These are phyloP conservation scores for Neoseiulus cucumeris DNA, from an alignment of 1,140 invertebrate species.

Conservation along the genomic window DNA sequence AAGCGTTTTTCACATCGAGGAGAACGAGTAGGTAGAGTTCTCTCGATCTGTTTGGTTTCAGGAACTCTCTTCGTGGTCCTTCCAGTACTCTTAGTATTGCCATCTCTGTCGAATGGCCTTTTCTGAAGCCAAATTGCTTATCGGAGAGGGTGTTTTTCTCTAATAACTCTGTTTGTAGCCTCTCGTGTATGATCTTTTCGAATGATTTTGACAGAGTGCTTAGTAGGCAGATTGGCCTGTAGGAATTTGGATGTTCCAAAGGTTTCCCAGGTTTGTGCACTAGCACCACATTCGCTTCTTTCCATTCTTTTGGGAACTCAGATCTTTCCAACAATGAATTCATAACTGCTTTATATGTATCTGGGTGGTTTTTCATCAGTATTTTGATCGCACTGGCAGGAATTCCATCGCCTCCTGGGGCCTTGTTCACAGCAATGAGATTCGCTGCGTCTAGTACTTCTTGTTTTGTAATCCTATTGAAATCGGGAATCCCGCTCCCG, in stretches of 20 bases:
- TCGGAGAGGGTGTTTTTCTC: not conserved
- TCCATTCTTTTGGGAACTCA: constrained; percentile 5
- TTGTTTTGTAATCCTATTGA: too few relatives aligned
- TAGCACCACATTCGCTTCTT: not conserved
- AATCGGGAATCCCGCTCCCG: too few relatives aligned
- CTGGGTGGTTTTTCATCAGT: too few relatives aligned
- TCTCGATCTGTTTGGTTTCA: too few relatives aligned
- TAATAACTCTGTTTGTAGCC: not conserved
- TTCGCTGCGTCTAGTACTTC: too few relatives aligned
- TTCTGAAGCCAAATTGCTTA: constrained; percentile 10
- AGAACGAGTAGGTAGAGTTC: too few relatives aligned
- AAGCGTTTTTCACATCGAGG: too few relatives aligned
- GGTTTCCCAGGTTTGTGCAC: constrained; percentile 10
- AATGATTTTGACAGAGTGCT: not conserved
- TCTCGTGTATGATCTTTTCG: not conserved
- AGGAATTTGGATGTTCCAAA: not conserved
- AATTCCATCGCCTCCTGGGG: too few relatives aligned
- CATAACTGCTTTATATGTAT: not conserved
- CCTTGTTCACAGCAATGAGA: too few relatives aligned
- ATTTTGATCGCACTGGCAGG: too few relatives aligned
- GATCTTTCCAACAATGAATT: not conserved
- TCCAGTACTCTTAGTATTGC: too few relatives aligned
- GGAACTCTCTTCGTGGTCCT: too few relatives aligned
- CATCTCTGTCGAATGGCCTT: not conserved
- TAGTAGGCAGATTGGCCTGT: constrained; percentile 14